Percentiles rank a stretch among this genome's conserved stretches.
These are phyloP conservation scores for Machimus rusticus DNA, from an alignment of 2,888 invertebrate species.

Conservation along the genomic window DNA sequence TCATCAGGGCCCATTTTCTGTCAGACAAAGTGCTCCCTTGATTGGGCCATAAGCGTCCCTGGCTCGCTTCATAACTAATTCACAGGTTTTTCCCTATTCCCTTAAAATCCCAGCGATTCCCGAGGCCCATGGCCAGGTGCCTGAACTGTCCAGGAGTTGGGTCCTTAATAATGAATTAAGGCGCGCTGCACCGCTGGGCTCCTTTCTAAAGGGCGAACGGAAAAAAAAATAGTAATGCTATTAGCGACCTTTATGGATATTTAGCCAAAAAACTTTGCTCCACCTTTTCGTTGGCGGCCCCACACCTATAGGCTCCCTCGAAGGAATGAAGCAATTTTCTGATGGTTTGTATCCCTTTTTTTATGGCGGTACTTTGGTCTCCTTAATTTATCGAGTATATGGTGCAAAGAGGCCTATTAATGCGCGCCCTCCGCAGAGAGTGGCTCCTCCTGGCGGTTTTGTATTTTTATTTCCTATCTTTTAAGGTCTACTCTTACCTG, in stretches of 20 bases:
- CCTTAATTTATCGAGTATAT: conserved; percentile 37
- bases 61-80: conserved; percentile 29
- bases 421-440: not conserved
- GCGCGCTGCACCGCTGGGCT: not conserved
- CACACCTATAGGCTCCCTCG: no score
- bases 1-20: conserved; percentile 17
- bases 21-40: conserved; percentile 19
- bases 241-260: conserved; percentile 38
- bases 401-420: conserved; percentile 34
- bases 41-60: not conserved
- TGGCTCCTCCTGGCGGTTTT: not conserved
- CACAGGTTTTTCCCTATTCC: conserved; percentile 2
- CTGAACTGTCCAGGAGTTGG: not conserved
- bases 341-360: conserved; percentile 31
- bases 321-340: conserved; percentile 34
- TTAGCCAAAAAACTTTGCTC: not conserved
- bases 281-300: not conserved
- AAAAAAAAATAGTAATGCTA: conserved; percentile 12
- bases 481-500: not conserved
- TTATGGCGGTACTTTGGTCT: conserved; percentile 29
- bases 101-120: not conserved
- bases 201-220: not conserved
- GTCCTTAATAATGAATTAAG: conserved; percentile 32
- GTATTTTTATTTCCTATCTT: not conserved
- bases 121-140: not conserved